A percentile compares a stretch with the other conserved stretches of the same genome.
Conservation (phyloP, 1,140 invertebrate species). For the Proctacanthus coquilletti region DNA sequence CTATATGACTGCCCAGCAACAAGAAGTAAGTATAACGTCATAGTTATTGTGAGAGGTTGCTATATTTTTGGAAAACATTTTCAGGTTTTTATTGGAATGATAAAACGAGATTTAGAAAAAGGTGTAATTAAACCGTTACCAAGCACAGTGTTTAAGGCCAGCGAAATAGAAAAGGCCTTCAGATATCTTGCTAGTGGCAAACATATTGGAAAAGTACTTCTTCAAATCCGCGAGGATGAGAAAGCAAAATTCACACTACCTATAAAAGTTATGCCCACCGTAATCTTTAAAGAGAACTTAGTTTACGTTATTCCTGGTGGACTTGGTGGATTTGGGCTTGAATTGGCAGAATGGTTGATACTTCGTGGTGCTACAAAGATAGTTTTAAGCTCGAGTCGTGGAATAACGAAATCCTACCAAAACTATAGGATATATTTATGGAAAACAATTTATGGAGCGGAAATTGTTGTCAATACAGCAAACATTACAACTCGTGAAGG, state of each 20-base stretch:
- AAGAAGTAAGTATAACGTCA: too few species aligned
- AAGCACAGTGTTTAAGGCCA: constrained; percentile 38
- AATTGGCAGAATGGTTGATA: constrained; percentile 77
- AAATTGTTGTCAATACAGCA: constrained; percentile 43
- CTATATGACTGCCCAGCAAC: too few species aligned
- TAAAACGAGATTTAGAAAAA: constrained; percentile 22
- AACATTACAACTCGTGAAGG: constrained; percentile 46
- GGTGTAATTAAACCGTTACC: constrained; percentile 49
- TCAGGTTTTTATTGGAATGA: too few species aligned
- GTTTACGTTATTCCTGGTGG: constrained; percentile 53
- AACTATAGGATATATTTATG: constrained; percentile 45
- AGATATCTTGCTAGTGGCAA: constrained; percentile 68
- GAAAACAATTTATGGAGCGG: constrained; percentile 43
- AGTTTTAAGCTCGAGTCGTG: constrained; percentile 62
- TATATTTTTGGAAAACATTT: too few species aligned
- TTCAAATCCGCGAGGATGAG: constrained; percentile 16
- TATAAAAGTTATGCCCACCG: constrained; percentile 24
- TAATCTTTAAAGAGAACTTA: constrained; percentile 30
- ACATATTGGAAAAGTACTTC: constrained; percentile 69
- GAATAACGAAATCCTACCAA: constrained; percentile 69
- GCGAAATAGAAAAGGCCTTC: constrained; percentile 51
- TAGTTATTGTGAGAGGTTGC: too few species aligned
- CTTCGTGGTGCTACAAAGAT: constrained; percentile 61
- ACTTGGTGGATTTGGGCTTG: constrained; percentile 82
- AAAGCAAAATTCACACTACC: constrained; percentile 15